A percentile compares a stretch with the other conserved stretches of the same genome.
These are phyloP conservation scores for Psittacula echo DNA, from an alignment of 2,797 vertebrate species.

Conservation along the genomic window DNA sequence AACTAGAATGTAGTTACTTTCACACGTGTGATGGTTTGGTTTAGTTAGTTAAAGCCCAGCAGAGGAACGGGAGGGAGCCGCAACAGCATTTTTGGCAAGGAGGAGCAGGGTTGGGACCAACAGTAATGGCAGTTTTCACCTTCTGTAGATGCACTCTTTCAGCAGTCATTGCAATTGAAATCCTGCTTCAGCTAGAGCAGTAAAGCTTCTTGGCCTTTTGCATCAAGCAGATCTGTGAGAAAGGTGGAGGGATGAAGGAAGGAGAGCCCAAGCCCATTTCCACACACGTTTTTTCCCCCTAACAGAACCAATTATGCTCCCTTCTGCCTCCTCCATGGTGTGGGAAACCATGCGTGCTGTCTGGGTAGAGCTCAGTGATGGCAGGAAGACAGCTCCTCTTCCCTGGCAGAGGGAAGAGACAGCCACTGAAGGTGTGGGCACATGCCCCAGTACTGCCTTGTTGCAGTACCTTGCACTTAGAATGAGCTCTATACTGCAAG, in stretches of 20 bases:
- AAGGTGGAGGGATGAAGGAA: not conserved
- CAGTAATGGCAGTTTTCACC: rapidly evolving
- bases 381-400: not conserved
- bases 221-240: not conserved
- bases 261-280: not conserved
- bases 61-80: not conserved
- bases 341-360: not conserved
- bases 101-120: not conserved
- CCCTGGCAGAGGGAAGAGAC: not conserved
- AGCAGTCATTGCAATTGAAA: rapidly evolving
- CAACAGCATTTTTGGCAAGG: no score
- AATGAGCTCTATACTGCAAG: rapidly evolving
- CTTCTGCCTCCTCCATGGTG: not conserved
- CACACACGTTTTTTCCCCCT: rapidly evolving
- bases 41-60: not conserved
- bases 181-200: not conserved
- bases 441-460: not conserved
- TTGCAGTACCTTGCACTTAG: rapidly evolving
- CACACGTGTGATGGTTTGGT: not conserved
- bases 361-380: rapidly evolving
- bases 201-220: no score
- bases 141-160: not conserved
- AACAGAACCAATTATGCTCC: no score
- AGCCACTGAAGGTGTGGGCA: not conserved
- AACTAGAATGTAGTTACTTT: conserved; percentile 48